Evolutionary conservation across 2,113 vertebrate genomes (phyloP), one percentile per base, ranked within the genome.

Genomic region (Coreoperca whiteheadi): DNA sequence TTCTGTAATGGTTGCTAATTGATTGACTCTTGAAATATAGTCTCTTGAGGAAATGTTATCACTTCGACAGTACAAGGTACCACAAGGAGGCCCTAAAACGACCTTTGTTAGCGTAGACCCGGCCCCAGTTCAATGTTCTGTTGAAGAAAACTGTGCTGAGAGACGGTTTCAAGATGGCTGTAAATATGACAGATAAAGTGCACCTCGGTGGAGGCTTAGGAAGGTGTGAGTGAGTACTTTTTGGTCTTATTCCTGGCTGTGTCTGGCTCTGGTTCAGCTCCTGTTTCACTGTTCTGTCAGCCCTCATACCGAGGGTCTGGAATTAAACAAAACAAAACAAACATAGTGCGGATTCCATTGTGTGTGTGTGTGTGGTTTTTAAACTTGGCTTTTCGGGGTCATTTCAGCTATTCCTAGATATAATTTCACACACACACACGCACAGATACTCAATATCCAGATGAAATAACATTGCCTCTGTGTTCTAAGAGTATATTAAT

Each of bases 341-440:
- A 87, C 90, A 93, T 90, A 89, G 85, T 76, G 56, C 70, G 86
- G 79, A 94, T 94, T 95, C 92, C 91, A 83, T 77, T 90, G 91
- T 88, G 82, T 90, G 91, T 88, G 82, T 90, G 91, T 63, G 76
- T 90, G 86, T 46, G 85, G 82, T 90, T 93, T 91, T 87, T 59
- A 70, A 83, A 83, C 78, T 83, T 81, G 68, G 71, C 79, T 77
- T 54, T 77, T 77, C 2, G 2, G 59, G 77, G 65, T 89, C 56
- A 68, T 64, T 89, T 81, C 37, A 20, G 68, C 82, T 59, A 48
- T 76, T 86, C 56, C 75, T 84, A 65, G 69, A 88, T 88, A 82
- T 84, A 83, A 83, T 84, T 80, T 73, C 1, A 21, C 76, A 59
- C 75, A 79, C 64, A 54, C 64, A 50, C 79, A 70, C 83, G 72